Evolutionary conservation across 2,113 vertebrate genomes (phyloP), one percentile per base, ranked within the genome.

Genomic region (Puma concolor): DNA sequence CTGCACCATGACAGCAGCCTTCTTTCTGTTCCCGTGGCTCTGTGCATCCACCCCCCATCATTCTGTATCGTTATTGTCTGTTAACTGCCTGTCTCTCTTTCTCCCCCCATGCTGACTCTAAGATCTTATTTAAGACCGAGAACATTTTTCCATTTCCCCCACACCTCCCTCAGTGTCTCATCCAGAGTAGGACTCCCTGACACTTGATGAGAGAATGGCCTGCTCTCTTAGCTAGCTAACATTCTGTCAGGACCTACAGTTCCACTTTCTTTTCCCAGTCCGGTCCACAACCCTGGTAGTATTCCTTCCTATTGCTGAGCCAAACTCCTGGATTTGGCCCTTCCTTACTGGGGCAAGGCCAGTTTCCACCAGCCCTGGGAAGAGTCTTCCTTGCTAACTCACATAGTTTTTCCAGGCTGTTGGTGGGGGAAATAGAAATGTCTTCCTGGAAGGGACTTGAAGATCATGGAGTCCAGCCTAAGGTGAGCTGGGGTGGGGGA

Each of bases 51-150:
- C 23, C 60, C 25, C 2, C 4, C 57, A 76, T 48, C 41, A 41
- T 27, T 80, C 41, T 27, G n/a, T n/a, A n/a, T 64, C 83, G n/a
- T 52, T 33, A 57, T 5, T 50, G 15, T 4, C 64, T 50, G 16
- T 71, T 67, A 77, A 94, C 72, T 27, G 69, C 63, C 76, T 63
- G 16, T 52, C 67, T 74, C 48, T 67, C 21, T n/a, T 52, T 71
- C 41, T 31, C 29, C 57, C 57, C 17, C 9, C 17, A 11, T 1
- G 4, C 60, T 44, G 38, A 88, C 63, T 76, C 41, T 1, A 54
- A 54, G n/a, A 57, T 87, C 64, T 72, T 66, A 25, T 83, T 63
- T 88, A 67, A 96, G 50, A 71, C 41, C 74, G 48, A 96, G 36
- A 71, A 60, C 6, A 1, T 67, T 83, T 83, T 96, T 80, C 36